phyloP scores from a whole-genome alignment of 92 coral and sea anemone species.

The Phenganax marumi region DNA sequence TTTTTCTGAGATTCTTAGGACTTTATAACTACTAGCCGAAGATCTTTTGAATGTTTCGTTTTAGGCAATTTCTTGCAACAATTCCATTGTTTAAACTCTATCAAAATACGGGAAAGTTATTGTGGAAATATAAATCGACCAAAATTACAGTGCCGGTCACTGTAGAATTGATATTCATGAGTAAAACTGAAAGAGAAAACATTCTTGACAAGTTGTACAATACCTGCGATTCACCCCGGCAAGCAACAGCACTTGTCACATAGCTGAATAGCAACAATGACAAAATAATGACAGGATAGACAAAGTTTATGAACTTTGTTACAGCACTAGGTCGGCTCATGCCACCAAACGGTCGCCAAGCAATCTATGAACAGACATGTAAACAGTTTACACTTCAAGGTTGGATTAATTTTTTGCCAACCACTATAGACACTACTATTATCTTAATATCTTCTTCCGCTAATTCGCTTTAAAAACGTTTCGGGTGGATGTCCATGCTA shows the following conservation, averaged over 20 bases:
- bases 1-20: too few species aligned
- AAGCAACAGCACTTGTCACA: constrained; percentile 82
- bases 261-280: constrained; percentile 79
- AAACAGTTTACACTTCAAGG: neutral
- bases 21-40: too few species aligned
- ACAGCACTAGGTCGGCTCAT: constrained; percentile 49
- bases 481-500: too few species aligned
- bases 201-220: neutral
- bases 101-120: too few species aligned
- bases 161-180: too few species aligned
- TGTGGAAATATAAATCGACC: too few species aligned
- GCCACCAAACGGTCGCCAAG: constrained; percentile 92
- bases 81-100: too few species aligned
- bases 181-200: neutral
- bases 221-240: constrained; percentile 70
- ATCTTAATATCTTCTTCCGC: neutral
- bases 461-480: too few species aligned
- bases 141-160: too few species aligned
- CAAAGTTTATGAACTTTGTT: constrained; percentile 57
- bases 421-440: too few species aligned
- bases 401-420: neutral
- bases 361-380: constrained; percentile 60
- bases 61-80: too few species aligned
- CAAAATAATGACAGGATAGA: constrained; percentile 72
- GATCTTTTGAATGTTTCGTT: too few species aligned